Evolutionary conservation across 2,797 vertebrate species (phyloP), one percentile per base, ranked within the genome.

Genomic region (Corythornis leucogaster): DNA sequence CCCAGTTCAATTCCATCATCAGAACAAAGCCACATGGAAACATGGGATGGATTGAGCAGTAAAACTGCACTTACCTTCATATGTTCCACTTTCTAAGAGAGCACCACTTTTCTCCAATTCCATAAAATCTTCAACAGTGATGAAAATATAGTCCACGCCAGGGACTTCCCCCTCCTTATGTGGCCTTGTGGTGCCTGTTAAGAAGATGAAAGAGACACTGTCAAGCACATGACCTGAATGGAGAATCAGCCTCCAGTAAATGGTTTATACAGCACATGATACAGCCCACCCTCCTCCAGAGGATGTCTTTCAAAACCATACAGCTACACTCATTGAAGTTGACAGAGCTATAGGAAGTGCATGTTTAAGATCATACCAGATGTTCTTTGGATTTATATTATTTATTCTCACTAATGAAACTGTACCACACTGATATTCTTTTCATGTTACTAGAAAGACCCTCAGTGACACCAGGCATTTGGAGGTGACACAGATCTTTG

Each of bases 91-190:
- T 98, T 99, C 99, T 89, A 99, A 97, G 82, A 99, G 98, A 96
- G 99, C 98, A 87, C 99, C 99, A 91, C 99, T 99, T 98, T 98
- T 99, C 98, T 99, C 99, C 97, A 99, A 95, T 98, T 99, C 99
- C 98, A 99, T 98, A 98, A 99, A 99, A 96, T 98, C 98, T 97
- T 99, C 99, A 96, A 99, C 97, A 46, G 98, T 99, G 97, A 99
- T 98, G 91, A 99, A 99, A 97, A 99, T 99, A 97, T 99, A 99
- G 98, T 99, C 99, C 98, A 99, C 99, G 91, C 99, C 99, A 3
- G 99, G 99, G 96, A 99, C 99, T 96, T 99, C 99, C 46, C 99
- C 99, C 97, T 99, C 99, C 98, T 99, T 99, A 98, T 99, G 99
- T 97, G 98, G 99, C 98, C 99, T 98, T 98, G 99, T 99, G 71